Conservation (phyloP, 2,888 invertebrate species). For the Alsophila aescularia region DNA sequence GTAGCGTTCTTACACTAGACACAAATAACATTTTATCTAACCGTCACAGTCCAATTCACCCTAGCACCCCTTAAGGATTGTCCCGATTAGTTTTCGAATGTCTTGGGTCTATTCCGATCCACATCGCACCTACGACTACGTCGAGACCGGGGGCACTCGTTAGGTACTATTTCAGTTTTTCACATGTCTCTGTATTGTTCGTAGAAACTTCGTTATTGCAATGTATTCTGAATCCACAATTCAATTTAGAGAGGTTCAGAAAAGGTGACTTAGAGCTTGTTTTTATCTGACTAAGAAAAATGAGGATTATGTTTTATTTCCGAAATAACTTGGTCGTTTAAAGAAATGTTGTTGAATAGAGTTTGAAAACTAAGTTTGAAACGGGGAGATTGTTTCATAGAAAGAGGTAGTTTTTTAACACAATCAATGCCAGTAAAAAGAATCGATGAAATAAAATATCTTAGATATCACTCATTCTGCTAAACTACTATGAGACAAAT, state of each 20-base stretch:
- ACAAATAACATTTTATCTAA: constrained; percentile 25
- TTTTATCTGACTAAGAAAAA: too few relatives aligned
- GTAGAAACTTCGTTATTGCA: neutral
- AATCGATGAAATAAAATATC: too few relatives aligned
- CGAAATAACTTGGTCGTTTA: too few relatives aligned
- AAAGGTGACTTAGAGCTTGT: neutral
- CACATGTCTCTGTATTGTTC: neutral
- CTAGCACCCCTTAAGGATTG: constrained; percentile 24
- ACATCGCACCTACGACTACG: neutral
- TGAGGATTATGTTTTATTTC: too few relatives aligned
- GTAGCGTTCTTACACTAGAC: neutral
- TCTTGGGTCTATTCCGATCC: constrained; percentile 7
- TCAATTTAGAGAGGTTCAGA: neutral
- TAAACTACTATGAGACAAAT: too few relatives aligned
- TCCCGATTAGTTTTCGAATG: constrained; percentile 26
- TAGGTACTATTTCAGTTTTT: neutral
- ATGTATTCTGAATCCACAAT: neutral
- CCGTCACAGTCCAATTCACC: constrained; percentile 30
- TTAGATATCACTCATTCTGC: too few relatives aligned
- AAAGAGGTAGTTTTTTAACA: too few relatives aligned
- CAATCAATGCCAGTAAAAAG: too few relatives aligned
- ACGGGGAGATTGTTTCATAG: too few relatives aligned
- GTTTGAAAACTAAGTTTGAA: too few relatives aligned
- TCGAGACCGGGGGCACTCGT: neutral
- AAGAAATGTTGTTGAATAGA: too few relatives aligned